Base-by-base conservation (phyloP, 2,888 invertebrate species). In the Alloscopus bannaensis region DNA sequence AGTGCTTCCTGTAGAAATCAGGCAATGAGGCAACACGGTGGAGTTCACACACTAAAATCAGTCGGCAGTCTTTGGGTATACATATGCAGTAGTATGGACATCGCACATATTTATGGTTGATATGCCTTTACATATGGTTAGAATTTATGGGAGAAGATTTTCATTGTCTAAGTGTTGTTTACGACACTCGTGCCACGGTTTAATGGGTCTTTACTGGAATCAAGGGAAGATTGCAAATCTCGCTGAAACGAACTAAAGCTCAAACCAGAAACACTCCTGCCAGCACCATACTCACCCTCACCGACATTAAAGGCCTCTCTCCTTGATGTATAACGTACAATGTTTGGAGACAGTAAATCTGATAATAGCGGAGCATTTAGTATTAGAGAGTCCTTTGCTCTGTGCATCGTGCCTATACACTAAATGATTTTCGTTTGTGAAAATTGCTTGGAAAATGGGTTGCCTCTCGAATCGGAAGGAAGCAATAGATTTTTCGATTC, bases 81-180 rank as follows among this genome's bases (percentile, higher is more conserved):
- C 20, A 50, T 50, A 18, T 42, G 42, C n/a, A n/a, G n/a, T n/a
- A n/a, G n/a, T n/a, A 36, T 13, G 8, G 36, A 36, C 8, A 36
- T 8, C 36, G 36, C 36, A 8, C 13, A 36, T 45, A 45, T 18
- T 16, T 45, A 22, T 18, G 52, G 20, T 24, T 16, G 57, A 31
- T 72, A 45, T 45, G 18, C 24, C 64, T 78, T 80, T 82, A 82
- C 84, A 83, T 81, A 84, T 66, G 73, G 76, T 66, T 29, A 36
- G 66, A 69, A 84, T 84, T 84, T 84, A 83, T 84, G 81, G 75
- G 62, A n/a, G 64, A 80, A 65, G 80, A 76, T 83, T 81, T 80
- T 81, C 79, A 84, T 84, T 84, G 83, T 84, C 81, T 84, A 83
- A 84, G 66, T 76, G 80, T 83, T 82, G 84, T 83, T 83, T 84